phyloP scores from a whole-genome alignment of 2,797 vertebrate genomes.

The Acanthurus lineatus region DNA sequence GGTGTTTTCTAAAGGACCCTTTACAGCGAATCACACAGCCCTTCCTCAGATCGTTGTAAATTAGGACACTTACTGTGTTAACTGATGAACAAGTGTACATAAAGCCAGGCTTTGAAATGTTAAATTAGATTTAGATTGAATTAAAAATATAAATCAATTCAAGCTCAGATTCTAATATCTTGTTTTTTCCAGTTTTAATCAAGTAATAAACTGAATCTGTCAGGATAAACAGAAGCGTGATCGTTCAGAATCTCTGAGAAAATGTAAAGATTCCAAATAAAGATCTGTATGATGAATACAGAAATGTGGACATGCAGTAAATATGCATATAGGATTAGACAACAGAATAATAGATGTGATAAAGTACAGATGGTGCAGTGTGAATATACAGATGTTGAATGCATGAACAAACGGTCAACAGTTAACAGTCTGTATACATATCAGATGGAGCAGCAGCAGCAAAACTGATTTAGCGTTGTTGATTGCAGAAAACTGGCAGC shows the following conservation, averaged over 20 bases:
- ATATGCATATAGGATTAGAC: not conserved
- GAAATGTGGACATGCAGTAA: not conserved
- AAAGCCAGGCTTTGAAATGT: not conserved
- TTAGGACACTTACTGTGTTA: not conserved
- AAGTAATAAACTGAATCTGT: not conserved
- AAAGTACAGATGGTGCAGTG: slow-evolving; percentile 2
- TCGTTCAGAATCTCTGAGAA: no score
- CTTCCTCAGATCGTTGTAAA: not conserved
- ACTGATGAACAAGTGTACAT: not conserved
- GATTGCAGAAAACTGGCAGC: not conserved
- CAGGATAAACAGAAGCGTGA: no score
- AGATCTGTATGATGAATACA: not conserved
- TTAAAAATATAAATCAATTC: not conserved
- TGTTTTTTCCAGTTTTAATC: not conserved
- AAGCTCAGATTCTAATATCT: not conserved
- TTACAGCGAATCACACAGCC: not conserved
- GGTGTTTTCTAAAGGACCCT: not conserved
- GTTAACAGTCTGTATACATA: not conserved
- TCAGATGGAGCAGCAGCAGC: not conserved
- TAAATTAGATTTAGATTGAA: not conserved
- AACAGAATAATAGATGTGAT: not conserved
- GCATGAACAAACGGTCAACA: slow-evolving; percentile 1
- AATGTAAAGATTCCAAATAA: not conserved
- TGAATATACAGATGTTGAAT: slow-evolving; percentile 7
- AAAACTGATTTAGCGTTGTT: not conserved